Base-by-base conservation (phyloP, 2,797 vertebrate species). In the Paedocypris micromegethes region DNA sequence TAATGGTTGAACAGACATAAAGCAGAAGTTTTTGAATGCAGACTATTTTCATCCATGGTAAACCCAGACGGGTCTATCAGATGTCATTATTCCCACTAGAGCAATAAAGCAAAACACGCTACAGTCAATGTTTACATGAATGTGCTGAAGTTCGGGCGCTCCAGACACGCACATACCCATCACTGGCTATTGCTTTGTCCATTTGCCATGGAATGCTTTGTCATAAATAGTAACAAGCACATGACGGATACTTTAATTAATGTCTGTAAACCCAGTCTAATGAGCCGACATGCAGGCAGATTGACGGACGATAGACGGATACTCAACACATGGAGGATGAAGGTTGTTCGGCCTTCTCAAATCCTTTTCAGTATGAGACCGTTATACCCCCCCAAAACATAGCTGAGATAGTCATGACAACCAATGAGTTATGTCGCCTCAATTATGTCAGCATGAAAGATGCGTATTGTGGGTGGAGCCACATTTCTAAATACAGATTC, bases 211-310 rank as follows among this genome's bases (percentile, higher is more conserved):
- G 77, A 81, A 48, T 55, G 51, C 48, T 55, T 53, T 75, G 66
- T 64, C 82, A 80, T 72, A 79, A 82, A 81, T 78, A 82, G 78
- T 64, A 71, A 66, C 47, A 45, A 77, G 76, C 71, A 77, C 48
- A 65, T 41, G 66, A 63, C 9, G 75, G 64, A 53, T 71, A 72
- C 23, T 76, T 78, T 66, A 53, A 67, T 75, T 77, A 47, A 70
- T 74, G 48, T 79, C 72, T 78, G 70, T 55, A 57, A 49, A 74
- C 64, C 70, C 49, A 69, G 60, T 72, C 76, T 75, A 80, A 77
- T 73, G 70, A 81, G 68, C 58, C 64, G 74, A 78, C 54, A 66
- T 43, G 57, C 63, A 59, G 56, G 43, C 68, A 64, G 64, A 85
- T 73, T 39, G 65, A 66, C 48, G 75, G 76, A 68, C 72, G 72